A percentile compares a stretch with the other conserved stretches of the same genome.
Evolutionary conservation across 1,140 invertebrate genomes (phyloP).

Genomic region (Steinernema khuongi): DNA sequence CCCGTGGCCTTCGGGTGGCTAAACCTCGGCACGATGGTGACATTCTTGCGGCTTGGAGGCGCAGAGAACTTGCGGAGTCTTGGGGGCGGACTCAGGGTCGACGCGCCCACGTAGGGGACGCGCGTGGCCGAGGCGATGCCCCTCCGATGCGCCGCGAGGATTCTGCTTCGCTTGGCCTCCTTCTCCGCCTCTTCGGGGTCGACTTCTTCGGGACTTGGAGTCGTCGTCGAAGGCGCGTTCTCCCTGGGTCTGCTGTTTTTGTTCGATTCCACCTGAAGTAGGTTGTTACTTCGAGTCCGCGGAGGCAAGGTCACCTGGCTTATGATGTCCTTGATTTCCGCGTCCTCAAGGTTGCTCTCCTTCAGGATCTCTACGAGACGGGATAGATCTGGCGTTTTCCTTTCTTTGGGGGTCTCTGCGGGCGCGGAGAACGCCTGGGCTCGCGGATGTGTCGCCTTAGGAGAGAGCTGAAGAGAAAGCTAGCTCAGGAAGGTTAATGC

Average conservation of each 20-base stretch:
- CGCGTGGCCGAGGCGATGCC: not conserved
- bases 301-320: slow-evolving; percentile 4
- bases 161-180: slow-evolving; percentile 21
- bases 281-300: not conserved
- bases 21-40: not conserved
- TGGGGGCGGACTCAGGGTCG: not conserved
- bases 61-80: not conserved
- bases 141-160: slow-evolving; percentile 21
- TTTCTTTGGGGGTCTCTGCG: not conserved
- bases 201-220: not conserved
- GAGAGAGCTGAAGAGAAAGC: slow-evolving; percentile 6
- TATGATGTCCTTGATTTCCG: slow-evolving; percentile 33
- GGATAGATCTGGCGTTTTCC: slow-evolving; percentile 24
- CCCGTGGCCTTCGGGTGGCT: not conserved
- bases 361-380: slow-evolving; percentile 28
- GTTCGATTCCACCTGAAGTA: slow-evolving; percentile 17
- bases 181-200: slow-evolving; percentile 23
- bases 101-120: not conserved
- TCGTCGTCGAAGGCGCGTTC: not conserved
- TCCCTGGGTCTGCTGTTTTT: slow-evolving; percentile 3
- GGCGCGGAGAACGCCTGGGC: slow-evolving; percentile 15
- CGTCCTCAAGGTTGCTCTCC: slow-evolving; percentile 30
- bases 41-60: slow-evolving; percentile 1
- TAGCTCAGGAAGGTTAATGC: not conserved
- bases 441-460: not conserved